Base-by-base conservation (phyloP, 53 echinoderm and acorn worm genomes). In the Pentamera pediparva region DNA sequence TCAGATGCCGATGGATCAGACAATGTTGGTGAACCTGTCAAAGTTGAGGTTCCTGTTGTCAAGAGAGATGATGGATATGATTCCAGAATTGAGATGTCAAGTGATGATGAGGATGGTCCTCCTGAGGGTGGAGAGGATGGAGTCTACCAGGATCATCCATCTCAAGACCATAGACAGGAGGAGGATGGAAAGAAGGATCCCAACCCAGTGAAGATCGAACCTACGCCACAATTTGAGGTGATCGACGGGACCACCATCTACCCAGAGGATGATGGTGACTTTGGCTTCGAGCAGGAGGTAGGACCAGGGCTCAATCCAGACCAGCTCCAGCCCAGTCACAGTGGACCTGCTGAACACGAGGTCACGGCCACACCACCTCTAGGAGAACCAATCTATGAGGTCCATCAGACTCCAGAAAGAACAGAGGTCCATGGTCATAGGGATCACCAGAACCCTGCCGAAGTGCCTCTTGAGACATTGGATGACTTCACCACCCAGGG, bases 171-270 rank as follows among this genome's bases (percentile, higher is more conserved):
- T n/a, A n/a, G n/a, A n/a, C n/a, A n/a, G n/a, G n/a, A n/a, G n/a
- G n/a, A n/a, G 33, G 61, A 61, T 61, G 31, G 19, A 32, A 32
- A 32, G 19, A 24, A 65, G 67, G 3, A 41, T 40, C 53, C n/a
- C 32, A 72, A 54, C 22, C 71, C 54, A 10, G 70, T 69, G 26
- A 26, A 64, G 30, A 83, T 83, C 43, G 30, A 83, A 31, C 83
- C 83, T 20, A 83, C 67, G 24, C 78, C 71, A 50, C 78, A 76
- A 45, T 76, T 27, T 48, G 83, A 83, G 50, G 83, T 83, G n/a
- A 70, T 83, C 35, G 83, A 83, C 38, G 83, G 83, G 20, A 83
- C 83, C 13, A 83, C 83, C 18, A 57, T 75, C 52, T 80, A 62
- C 73, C 17, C 50, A 39, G 75, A 76, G 27, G 86, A 80, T 49